Conservation (phyloP, 2,888 invertebrate genomes). For the Hybos culiciformis region DNA sequence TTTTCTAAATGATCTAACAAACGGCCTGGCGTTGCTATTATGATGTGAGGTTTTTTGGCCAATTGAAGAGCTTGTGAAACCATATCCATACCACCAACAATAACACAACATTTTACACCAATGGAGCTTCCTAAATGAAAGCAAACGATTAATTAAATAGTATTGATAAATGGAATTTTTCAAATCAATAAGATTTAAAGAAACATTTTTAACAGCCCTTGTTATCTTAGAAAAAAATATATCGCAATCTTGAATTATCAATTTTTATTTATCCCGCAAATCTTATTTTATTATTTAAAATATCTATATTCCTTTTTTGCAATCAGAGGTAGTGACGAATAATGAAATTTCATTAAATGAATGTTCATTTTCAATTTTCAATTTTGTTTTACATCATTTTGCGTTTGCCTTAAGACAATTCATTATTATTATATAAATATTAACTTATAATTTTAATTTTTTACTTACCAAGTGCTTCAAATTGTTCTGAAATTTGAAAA, state of each 20-base stretch:
- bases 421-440: too few relatives aligned
- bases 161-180: neutral
- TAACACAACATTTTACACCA: constrained; percentile 88
- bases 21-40: constrained; percentile 93
- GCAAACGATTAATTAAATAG: neutral
- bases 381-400: too few relatives aligned
- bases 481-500: constrained; percentile 96
- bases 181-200: too few relatives aligned
- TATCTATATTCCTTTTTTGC: too few relatives aligned
- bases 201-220: neutral
- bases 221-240: neutral
- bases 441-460: constrained; percentile 4
- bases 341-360: constrained; percentile 21
- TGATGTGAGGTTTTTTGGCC: constrained; percentile 92
- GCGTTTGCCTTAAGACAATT: too few relatives aligned
- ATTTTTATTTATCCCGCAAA: neutral
- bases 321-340: constrained; percentile 35
- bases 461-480: constrained; percentile 78
- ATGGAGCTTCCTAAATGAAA: constrained; percentile 56
- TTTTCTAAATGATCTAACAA: constrained; percentile 94
- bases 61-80: constrained; percentile 80
- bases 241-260: neutral
- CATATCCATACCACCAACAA: constrained; percentile 99
- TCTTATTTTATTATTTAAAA: too few relatives aligned
- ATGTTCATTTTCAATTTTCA: constrained; percentile 21